A percentile compares a stretch with the other conserved stretches of the same genome.
Conservation (phyloP, 2,113 vertebrate genomes). For the Cryptomyrus ogoouensis region DNA sequence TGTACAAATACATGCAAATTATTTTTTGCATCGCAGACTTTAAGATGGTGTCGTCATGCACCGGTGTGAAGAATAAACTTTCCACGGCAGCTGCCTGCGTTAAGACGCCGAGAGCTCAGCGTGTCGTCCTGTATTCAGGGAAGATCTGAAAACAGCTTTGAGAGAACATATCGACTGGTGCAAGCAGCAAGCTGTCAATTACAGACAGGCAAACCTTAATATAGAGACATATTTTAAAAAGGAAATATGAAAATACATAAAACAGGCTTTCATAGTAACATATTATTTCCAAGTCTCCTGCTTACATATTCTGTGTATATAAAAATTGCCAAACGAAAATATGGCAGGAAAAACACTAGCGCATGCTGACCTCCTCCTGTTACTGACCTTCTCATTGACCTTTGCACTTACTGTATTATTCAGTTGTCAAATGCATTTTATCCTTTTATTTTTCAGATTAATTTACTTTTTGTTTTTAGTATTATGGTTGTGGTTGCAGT, state of each 20-base stretch:
- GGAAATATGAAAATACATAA: not conserved
- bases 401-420: not conserved
- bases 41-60: not conserved
- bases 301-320: not conserved
- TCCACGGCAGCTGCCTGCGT: not conserved
- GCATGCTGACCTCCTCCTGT: not conserved
- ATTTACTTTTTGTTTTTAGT: conserved; percentile 1
- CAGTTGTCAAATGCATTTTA: not conserved
- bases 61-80: not conserved
- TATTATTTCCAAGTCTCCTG: not conserved
- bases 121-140: not conserved
- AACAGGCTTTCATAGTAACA: not conserved
- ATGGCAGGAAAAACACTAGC: not conserved
- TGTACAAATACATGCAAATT: not conserved
- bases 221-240: not conserved
- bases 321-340: not conserved
- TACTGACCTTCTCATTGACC: not conserved
- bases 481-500: not conserved
- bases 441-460: not conserved
- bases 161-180: not conserved
- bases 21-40: not conserved
- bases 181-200: not conserved
- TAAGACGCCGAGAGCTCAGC: not conserved
- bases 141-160: not conserved
- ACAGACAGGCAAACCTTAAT: not conserved